These are phyloP conservation scores for Myopa tessellatipennis DNA, from an alignment of 2,888 invertebrate species.

Conservation along the genomic window DNA sequence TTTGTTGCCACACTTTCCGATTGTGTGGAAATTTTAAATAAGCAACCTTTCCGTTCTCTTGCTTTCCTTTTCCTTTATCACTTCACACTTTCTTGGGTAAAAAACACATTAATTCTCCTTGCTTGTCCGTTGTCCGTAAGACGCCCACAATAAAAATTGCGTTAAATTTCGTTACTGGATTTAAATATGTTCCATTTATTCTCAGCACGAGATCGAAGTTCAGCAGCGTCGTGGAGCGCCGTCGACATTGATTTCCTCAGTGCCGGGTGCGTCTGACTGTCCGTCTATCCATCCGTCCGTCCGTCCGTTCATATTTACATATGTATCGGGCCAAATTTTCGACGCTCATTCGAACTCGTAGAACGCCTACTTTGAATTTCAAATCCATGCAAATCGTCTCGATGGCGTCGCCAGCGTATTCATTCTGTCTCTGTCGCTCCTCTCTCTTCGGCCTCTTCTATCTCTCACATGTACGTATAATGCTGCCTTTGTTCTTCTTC, in stretches of 20 bases:
- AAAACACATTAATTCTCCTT: no score
- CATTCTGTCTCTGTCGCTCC: not conserved
- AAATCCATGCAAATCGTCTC: conserved; percentile 37
- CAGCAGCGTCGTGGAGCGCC: not conserved
- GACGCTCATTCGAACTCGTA: not conserved
- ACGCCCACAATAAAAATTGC: no score
- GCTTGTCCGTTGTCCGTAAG: no score
- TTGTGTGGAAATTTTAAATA: not conserved
- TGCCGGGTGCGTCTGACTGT: not conserved
- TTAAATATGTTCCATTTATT: not conserved
- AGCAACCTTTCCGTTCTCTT: not conserved
- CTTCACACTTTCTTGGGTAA: no score
- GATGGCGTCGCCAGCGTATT: conserved; percentile 12
- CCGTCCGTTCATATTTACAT: not conserved
- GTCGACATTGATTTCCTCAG: not conserved
- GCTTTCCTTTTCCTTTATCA: not conserved
- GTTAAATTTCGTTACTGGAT: no score
- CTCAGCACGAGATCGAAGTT: conserved; percentile 9
- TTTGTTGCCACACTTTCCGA: not conserved
- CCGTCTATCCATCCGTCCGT: not conserved
- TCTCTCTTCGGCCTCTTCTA: not conserved
- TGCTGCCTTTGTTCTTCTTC: not conserved
- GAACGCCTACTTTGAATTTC: conserved; percentile 28
- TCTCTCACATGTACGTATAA: not conserved
- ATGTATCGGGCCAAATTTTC: not conserved